Conservation (phyloP, 2,113 vertebrate genomes). For the Benitochromis conjunctus region DNA sequence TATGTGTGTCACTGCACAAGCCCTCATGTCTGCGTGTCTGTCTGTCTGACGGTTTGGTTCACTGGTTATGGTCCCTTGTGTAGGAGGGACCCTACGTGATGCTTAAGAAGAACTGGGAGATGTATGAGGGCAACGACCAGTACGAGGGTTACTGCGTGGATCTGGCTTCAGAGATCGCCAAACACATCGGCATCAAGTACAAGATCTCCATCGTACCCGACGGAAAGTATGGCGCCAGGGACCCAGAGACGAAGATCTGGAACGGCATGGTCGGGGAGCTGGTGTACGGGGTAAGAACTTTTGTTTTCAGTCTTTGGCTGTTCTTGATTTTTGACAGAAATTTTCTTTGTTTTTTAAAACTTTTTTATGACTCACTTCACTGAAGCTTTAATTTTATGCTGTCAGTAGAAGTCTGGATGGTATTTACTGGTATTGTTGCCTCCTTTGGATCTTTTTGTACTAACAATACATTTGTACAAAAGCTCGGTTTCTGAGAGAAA, state of each 20-base stretch:
- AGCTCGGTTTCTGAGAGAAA: not conserved
- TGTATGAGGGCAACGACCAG: constrained; percentile 98
- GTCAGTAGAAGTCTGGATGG: not conserved
- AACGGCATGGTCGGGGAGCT: constrained; percentile 99
- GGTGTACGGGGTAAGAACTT: constrained; percentile 94
- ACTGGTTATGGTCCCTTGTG: constrained; percentile 77
- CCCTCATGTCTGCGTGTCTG: constrained; percentile 3
- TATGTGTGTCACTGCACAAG: not conserved
- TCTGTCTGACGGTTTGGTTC: constrained; percentile 52
- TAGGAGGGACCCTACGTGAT: constrained; percentile 99
- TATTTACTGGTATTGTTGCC: not conserved
- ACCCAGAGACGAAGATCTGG: constrained; percentile 99
- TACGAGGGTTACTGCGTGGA: constrained; percentile 99
- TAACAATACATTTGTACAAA: not conserved
- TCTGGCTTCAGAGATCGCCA: constrained; percentile 97
- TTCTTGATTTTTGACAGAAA: not conserved
- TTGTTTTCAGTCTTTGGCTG: not conserved
- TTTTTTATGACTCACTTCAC: not conserved
- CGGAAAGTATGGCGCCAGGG: constrained; percentile 97
- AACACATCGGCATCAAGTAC: constrained; percentile 99
- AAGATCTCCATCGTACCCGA: constrained; percentile 99
- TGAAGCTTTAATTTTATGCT: not conserved
- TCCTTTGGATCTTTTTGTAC: not conserved
- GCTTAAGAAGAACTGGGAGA: constrained; percentile 99
- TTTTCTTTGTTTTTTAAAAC: fast-evolving